Conservation (phyloP, 2,113 vertebrate genomes). For the Melanostigma gelatinosum region DNA sequence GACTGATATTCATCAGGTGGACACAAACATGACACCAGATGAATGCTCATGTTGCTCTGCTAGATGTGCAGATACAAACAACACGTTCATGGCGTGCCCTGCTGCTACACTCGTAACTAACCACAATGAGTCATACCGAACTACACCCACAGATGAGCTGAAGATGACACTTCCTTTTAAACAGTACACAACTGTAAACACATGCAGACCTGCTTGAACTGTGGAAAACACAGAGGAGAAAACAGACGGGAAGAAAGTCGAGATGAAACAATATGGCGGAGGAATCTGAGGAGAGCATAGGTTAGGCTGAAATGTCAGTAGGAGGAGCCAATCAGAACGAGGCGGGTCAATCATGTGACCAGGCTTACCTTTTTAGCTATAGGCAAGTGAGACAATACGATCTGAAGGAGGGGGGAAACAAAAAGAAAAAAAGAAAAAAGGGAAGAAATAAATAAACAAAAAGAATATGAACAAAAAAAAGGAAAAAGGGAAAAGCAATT, state of each 20-base stretch:
- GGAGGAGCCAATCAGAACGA: conserved; percentile 71
- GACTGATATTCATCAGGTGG: not conserved
- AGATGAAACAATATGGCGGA: conserved; percentile 47
- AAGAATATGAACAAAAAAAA: conserved; percentile 7
- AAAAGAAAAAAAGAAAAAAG: conserved; percentile 71
- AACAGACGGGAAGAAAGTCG: conserved; percentile 11
- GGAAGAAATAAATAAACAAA: conserved; percentile 81
- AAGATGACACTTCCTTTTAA: conserved; percentile 59
- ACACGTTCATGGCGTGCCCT: too few species aligned
- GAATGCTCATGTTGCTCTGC: too few species aligned
- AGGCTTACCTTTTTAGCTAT: conserved; percentile 97
- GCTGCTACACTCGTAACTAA: too few species aligned
- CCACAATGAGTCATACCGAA: conserved; percentile 4
- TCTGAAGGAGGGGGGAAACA: conserved; percentile 88
- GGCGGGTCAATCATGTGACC: conserved; percentile 69
- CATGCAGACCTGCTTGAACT: conserved; percentile 66
- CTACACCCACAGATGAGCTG: conserved; percentile 6
- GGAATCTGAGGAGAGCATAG: conserved; percentile 30
- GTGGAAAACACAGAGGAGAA: conserved; percentile 78
- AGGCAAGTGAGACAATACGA: conserved; percentile 99
- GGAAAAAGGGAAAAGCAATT: conserved; percentile 62
- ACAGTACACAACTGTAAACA: conserved; percentile 58
- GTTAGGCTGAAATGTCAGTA: conserved; percentile 58
- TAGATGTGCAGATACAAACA: too few species aligned
- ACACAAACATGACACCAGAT: not conserved